Conservation (phyloP, 2,888 invertebrate genomes). For the Leptarthrus brevirostris region DNA sequence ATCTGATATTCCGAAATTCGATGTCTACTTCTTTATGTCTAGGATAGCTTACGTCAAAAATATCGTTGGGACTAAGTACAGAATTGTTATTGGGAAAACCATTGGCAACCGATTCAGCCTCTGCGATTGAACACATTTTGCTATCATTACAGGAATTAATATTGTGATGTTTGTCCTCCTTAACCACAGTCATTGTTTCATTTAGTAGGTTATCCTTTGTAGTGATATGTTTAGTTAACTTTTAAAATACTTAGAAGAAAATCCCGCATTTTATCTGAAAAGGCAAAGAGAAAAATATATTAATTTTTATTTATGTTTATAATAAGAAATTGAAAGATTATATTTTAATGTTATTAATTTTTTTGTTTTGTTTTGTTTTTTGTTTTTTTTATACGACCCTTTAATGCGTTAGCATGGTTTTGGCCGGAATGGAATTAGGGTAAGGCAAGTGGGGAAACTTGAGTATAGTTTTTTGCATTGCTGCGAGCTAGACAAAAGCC, state of each 20-base stretch:
- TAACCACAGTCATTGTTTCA: slow-evolving; percentile 14
- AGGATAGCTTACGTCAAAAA: slow-evolving; percentile 58
- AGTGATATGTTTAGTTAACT: too few species aligned
- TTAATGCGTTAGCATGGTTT: too few species aligned
- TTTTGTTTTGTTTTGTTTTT: too few species aligned
- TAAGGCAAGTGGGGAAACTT: too few species aligned
- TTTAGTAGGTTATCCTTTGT: not conserved
- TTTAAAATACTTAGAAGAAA: not conserved
- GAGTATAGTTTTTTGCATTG: too few species aligned
- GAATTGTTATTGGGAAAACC: not conserved
- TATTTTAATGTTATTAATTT: too few species aligned
- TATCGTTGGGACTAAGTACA: slow-evolving; percentile 9
- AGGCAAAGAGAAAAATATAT: not conserved
- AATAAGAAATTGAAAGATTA: not conserved
- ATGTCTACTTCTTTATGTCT: slow-evolving; percentile 74
- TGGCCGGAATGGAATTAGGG: too few species aligned
- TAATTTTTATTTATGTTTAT: not conserved
- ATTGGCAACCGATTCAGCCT: not conserved
- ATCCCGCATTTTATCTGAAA: not conserved
- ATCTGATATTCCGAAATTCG: slow-evolving; percentile 76
- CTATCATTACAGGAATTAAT: not conserved
- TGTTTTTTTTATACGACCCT: too few species aligned
- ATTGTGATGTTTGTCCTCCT: slow-evolving; percentile 16
- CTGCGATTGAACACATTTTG: not conserved
- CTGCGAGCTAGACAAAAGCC: too few species aligned